Evolutionary conservation across 1,140 invertebrate genomes (phyloP).

Genomic region (Drosophila sp.): DNA sequence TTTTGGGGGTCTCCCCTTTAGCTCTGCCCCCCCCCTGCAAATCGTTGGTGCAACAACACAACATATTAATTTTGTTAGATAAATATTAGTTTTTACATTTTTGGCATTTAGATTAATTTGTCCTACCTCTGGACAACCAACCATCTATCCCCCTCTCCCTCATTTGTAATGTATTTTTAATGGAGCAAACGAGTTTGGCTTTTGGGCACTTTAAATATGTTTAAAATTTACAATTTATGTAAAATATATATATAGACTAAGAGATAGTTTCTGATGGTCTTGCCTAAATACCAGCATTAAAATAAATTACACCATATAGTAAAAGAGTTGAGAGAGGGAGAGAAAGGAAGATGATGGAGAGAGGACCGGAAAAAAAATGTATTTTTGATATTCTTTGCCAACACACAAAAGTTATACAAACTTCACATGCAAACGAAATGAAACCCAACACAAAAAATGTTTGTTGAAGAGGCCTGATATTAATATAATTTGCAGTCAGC

Average conservation of each 20-base stretch:
- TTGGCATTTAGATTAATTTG: constrained; percentile 70
- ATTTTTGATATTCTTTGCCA: constrained; percentile 60
- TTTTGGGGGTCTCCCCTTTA: constrained; percentile 50
- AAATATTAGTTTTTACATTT: constrained; percentile 82
- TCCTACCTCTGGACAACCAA: background rate
- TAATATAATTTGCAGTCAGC: constrained; percentile 79
- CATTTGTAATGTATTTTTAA: constrained; percentile 74
- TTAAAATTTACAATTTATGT: constrained; percentile 78
- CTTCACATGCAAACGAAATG: constrained; percentile 53
- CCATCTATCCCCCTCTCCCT: background rate
- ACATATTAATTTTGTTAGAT: constrained; percentile 82
- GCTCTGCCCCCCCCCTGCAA: background rate
- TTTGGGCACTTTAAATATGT: constrained; percentile 74
- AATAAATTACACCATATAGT: constrained; percentile 74
- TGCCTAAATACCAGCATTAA: constrained; percentile 81
- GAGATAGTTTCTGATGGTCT: constrained; percentile 32
- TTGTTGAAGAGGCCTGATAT: constrained; percentile 59
- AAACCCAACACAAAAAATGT: constrained; percentile 48
- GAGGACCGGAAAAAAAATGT: constrained; percentile 36
- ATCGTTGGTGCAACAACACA: constrained; percentile 58
- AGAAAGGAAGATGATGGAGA: constrained; percentile 26
- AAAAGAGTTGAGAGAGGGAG: constrained; percentile 13
- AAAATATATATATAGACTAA: constrained; percentile 49
- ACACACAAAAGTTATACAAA: constrained; percentile 43
- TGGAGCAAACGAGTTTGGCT: constrained; percentile 67